Conservation (phyloP, 2,888 invertebrate genomes). For the Cremastobaeus sp. region DNA sequence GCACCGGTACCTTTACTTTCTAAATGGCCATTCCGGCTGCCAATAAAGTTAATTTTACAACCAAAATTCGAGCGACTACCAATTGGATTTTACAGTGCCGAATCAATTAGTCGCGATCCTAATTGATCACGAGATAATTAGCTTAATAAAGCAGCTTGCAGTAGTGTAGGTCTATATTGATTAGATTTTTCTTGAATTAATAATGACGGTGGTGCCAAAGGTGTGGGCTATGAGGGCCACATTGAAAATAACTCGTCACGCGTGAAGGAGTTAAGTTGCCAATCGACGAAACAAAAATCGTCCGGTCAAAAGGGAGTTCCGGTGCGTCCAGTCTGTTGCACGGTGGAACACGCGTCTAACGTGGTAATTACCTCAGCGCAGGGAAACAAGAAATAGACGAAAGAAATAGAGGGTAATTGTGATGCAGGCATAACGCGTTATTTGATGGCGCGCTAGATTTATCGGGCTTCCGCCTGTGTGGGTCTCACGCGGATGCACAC, state of each 20-base stretch:
- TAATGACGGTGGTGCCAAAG: background rate
- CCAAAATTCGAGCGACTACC: too few species aligned
- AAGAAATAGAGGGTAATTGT: constrained; percentile 5
- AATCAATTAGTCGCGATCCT: too few species aligned
- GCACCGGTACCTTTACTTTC: too few species aligned
- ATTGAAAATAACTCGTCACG: constrained; percentile 22
- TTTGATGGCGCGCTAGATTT: constrained; percentile 56
- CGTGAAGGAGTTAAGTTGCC: constrained; percentile 3
- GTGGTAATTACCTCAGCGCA: constrained; percentile 5
- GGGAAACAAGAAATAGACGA: background rate
- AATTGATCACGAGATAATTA: too few species aligned
- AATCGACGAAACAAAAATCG: constrained; percentile 5
- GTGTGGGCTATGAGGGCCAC: background rate
- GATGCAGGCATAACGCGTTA: constrained; percentile 45
- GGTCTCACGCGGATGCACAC: constrained; percentile 60
- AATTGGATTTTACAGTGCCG: too few species aligned
- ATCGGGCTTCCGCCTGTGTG: constrained; percentile 45
- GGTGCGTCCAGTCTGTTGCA: constrained; percentile 2
- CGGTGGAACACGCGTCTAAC: constrained; percentile 2
- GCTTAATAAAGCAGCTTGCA: too few species aligned
- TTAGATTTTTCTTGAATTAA: too few species aligned
- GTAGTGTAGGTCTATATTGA: too few species aligned
- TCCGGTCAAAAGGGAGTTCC: constrained; percentile 15
- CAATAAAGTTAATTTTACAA: too few species aligned
- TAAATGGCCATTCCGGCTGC: too few species aligned